Evolutionary conservation across 2,797 vertebrate species (phyloP).

Genomic region (Halcyon badia): DNA sequence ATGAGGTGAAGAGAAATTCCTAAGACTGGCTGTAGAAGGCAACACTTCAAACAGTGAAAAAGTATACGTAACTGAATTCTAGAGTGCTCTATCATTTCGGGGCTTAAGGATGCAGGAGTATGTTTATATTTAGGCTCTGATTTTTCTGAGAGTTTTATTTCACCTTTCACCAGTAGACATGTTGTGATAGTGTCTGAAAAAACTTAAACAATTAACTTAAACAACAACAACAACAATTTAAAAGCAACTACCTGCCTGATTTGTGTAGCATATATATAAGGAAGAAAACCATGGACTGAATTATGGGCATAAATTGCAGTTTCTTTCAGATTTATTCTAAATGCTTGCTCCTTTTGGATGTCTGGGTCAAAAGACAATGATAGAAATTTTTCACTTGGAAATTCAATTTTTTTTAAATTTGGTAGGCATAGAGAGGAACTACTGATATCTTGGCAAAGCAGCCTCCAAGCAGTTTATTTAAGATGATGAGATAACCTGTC

Average conservation of each 20-base stretch:
- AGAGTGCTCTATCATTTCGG: background rate
- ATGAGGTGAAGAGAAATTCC: background rate
- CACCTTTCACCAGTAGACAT: background rate
- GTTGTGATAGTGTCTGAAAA: background rate
- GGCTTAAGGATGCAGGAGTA: background rate
- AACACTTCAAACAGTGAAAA: background rate
- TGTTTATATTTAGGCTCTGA: background rate
- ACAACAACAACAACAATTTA: background rate
- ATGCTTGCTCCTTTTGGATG: background rate
- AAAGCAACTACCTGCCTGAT: background rate
- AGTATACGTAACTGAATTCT: fast-evolving
- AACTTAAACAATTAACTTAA: background rate
- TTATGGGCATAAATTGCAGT: background rate
- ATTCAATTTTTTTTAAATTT: background rate
- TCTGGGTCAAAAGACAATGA: background rate
- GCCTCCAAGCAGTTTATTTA: background rate
- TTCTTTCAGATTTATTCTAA: background rate
- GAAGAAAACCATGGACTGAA: background rate
- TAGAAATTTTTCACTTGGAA: background rate
- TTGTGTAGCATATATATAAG: background rate
- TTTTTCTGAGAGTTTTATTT: background rate
- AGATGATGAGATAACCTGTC: background rate
- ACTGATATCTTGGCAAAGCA: background rate
- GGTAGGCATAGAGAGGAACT: background rate
- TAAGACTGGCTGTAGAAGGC: background rate